Evolutionary conservation across 2,113 vertebrate species (phyloP).

Genomic region (Chloebia gouldiae): DNA sequence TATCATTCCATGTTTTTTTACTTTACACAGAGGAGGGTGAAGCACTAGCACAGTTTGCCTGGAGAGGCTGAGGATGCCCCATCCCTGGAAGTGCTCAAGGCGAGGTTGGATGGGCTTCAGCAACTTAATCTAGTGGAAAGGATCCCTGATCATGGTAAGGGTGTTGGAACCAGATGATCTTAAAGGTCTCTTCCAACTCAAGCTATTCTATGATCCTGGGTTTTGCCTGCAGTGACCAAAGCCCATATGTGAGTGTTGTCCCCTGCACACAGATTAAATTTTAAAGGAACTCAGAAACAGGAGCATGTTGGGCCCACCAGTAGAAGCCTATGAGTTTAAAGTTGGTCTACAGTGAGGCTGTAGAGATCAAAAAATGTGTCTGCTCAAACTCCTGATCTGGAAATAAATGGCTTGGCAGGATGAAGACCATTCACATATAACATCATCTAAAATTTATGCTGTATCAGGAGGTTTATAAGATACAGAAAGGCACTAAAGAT

Average conservation of each 20-base stretch:
- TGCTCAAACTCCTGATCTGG: background rate
- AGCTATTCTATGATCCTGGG: background rate
- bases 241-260: fast-evolving
- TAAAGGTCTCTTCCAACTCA: background rate
- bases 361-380: background rate
- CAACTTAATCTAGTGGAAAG: background rate
- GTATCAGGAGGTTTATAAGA: background rate
- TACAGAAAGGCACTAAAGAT: background rate
- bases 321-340: background rate
- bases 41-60: background rate
- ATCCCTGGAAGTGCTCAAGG: background rate
- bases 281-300: background rate
- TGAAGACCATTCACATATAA: background rate
- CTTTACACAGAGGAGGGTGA: background rate
- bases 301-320: background rate
- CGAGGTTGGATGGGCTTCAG: background rate
- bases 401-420: background rate
- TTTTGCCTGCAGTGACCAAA: background rate
- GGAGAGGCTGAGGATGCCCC: background rate
- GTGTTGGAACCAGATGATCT: background rate
- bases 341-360: background rate
- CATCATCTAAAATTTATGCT: background rate
- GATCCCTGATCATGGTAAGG: background rate
- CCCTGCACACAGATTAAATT: background rate
- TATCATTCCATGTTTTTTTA: background rate